Conservation (phyloP, 2,113 vertebrate genomes). For the Oenanthe melanoleuca region DNA sequence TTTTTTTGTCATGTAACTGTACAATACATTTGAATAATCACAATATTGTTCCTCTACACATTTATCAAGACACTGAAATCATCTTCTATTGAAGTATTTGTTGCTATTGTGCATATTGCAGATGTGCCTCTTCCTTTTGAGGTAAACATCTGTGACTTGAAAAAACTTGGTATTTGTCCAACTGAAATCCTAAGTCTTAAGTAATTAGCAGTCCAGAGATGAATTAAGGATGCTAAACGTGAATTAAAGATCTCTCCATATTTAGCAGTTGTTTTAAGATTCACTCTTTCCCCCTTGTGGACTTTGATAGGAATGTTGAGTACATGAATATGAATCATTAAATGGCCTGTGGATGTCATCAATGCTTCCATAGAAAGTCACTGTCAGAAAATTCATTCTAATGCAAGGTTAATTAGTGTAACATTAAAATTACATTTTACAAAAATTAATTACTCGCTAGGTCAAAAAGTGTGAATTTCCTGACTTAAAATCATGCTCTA, state of each 20-base stretch:
- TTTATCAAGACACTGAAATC: not conserved
- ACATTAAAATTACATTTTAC: slow-evolving; percentile 76
- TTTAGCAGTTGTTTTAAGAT: slow-evolving; percentile 5
- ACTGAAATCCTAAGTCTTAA: not conserved
- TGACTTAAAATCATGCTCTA: slow-evolving; percentile 33
- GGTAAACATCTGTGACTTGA: not conserved
- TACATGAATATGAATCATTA: slow-evolving; percentile 38
- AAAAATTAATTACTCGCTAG: slow-evolving; percentile 74
- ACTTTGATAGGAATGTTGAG: not conserved
- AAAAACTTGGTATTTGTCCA: not conserved
- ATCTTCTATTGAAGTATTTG: not conserved
- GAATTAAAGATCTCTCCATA: not conserved
- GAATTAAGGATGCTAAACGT: not conserved
- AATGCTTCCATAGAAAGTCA: slow-evolving; percentile 57
- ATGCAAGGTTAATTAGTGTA: slow-evolving; percentile 79
- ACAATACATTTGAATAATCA: not conserved
- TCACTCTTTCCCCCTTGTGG: not conserved
- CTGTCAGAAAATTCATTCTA: slow-evolving; percentile 74
- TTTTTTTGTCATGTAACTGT: not conserved
- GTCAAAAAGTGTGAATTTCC: slow-evolving; percentile 69
- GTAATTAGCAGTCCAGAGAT: not conserved
- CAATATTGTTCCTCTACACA: not conserved
- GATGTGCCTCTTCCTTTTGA: not conserved
- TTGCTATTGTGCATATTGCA: not conserved
- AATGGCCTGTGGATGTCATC: slow-evolving; percentile 40